Evolutionary conservation across 2,888 invertebrate genomes (phyloP).

Genomic region (Alviniconcha strummeri): DNA sequence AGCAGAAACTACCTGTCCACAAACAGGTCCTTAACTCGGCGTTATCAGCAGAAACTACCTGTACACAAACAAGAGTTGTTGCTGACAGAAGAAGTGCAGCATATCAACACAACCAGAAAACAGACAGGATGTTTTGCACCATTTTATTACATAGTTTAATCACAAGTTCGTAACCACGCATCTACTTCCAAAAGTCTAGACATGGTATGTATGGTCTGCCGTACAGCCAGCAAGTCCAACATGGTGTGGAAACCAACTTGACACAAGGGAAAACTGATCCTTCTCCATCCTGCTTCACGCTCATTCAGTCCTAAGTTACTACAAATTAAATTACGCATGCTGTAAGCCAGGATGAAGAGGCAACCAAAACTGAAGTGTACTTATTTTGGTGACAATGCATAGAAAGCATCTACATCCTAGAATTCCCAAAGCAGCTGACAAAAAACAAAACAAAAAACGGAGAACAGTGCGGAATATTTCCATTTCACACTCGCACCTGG

Average conservation of each 20-base stretch:
- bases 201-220: neutral
- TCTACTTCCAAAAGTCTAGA: constrained; percentile 9
- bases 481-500: neutral
- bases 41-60: no score
- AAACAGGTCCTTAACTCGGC: no score
- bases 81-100: no score
- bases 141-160: constrained; percentile 19
- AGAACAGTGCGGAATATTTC: neutral
- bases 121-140: neutral
- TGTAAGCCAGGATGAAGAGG: no score
- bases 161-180: constrained; percentile 29
- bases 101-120: neutral
- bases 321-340: no score
- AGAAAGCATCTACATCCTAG: neutral
- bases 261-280: no score
- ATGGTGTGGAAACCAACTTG: neutral
- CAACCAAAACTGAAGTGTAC: no score
- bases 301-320: no score
- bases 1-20: no score
- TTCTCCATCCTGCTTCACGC: no score
- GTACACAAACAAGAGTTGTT: no score
- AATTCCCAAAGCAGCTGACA: neutral
- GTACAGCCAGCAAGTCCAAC: neutral
- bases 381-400: constrained; percentile 6
- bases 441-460: neutral